A percentile compares a stretch with the other conserved stretches of the same genome.
These are phyloP conservation scores for Anolis sagrei DNA, from an alignment of 2,113 vertebrate species.

Conservation along the genomic window DNA sequence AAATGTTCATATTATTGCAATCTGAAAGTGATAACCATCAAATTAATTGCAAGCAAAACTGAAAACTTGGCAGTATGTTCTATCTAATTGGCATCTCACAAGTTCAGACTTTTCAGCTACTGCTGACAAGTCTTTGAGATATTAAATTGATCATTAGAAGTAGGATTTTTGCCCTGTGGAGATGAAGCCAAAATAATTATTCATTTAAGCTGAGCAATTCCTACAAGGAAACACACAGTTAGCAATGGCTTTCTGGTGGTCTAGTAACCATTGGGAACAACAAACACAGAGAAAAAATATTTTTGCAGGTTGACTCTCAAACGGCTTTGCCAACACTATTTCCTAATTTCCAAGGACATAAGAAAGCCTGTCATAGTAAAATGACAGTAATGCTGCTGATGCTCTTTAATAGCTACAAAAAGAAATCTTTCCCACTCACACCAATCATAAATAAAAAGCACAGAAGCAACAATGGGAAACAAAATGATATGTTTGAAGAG, in stretches of 20 bases:
- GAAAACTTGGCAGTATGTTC: not conserved
- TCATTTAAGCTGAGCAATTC: conserved; percentile 1
- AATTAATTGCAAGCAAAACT: not conserved
- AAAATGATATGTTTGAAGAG: not conserved
- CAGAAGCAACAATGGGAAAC: conserved; percentile 1
- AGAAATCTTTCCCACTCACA: not conserved
- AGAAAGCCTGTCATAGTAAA: conserved; percentile 1
- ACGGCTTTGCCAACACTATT: not conserved
- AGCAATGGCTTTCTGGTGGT: conserved; percentile 9
- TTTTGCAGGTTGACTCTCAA: not conserved
- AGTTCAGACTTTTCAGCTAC: not conserved
- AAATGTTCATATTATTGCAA: not conserved
- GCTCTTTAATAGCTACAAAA: not conserved
- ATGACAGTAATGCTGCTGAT: not conserved
- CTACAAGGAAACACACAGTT: not conserved
- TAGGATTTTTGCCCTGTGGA: conserved; percentile 13
- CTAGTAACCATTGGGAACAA: conserved; percentile 11
- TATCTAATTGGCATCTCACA: not conserved
- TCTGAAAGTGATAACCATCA: not conserved
- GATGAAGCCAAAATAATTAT: conserved; percentile 18
- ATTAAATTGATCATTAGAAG: conserved; percentile 15
- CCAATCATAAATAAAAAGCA: not conserved
- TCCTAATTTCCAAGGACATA: not conserved
- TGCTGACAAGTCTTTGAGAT: not conserved
- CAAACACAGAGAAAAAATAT: not conserved